Evolutionary conservation across 2,888 invertebrate genomes (phyloP).

Genomic region (Pseudolycoriella hygida): DNA sequence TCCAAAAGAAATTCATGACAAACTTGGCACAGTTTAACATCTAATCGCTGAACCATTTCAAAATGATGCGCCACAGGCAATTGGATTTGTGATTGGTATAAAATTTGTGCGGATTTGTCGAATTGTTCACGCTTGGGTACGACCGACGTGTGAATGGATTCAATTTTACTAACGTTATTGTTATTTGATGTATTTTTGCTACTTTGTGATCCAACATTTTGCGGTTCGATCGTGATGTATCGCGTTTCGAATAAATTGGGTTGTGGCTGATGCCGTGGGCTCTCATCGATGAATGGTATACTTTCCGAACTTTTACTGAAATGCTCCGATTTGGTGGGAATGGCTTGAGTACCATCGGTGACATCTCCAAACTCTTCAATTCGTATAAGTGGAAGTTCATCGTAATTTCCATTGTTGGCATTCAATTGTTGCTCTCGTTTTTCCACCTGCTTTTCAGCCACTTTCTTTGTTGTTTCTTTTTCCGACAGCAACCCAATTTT

Average conservation of each 20-base stretch:
- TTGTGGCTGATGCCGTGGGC: neutral
- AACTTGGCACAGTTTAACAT: constrained; percentile 8
- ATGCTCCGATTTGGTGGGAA: neutral
- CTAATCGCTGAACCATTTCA: constrained; percentile 2
- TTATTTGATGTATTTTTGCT: neutral
- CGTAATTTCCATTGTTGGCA: constrained; percentile 7
- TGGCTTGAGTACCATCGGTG: neutral
- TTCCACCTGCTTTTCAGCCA: neutral
- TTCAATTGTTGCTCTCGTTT: constrained; percentile 1
- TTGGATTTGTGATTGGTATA: constrained; percentile 8
- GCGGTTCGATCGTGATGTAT: constrained; percentile 5
- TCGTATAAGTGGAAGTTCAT: constrained; percentile 7
- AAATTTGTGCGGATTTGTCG: constrained; percentile 9
- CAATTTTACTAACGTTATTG: neutral
- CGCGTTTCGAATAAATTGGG: constrained; percentile 3
- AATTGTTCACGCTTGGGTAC: constrained; percentile 6
- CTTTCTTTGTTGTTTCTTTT: neutral
- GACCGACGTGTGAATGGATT: constrained; percentile 1
- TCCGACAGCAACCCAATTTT: neutral
- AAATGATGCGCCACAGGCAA: constrained; percentile 8
- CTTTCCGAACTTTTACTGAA: constrained; percentile 5
- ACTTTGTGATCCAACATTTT: constrained; percentile 3
- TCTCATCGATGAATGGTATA: constrained; percentile 9
- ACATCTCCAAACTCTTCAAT: constrained; percentile 4
- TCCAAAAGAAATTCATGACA: constrained; percentile 7